Evolutionary conservation across 1,140 invertebrate species (phyloP).

Genomic region (Rhagoletis zephyria): DNA sequence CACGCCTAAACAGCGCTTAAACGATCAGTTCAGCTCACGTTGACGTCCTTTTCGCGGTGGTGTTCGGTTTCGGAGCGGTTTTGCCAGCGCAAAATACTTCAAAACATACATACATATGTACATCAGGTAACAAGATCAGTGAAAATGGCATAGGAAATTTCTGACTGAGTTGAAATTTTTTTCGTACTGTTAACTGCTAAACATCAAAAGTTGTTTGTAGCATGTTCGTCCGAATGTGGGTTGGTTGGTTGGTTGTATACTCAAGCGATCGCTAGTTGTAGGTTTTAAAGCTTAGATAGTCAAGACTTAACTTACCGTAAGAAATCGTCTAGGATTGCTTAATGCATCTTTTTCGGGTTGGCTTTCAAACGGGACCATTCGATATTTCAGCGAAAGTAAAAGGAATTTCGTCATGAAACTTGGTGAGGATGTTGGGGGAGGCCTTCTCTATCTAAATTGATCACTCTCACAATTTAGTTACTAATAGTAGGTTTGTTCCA

Average conservation of each 20-base stretch:
- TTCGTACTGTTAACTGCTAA: not conserved
- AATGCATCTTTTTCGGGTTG: no score
- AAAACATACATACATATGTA: not conserved
- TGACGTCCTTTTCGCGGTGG: not conserved
- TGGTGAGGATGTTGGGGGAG: no score
- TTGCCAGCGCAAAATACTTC: not conserved
- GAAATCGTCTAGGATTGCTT: no score
- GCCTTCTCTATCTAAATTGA: no score
- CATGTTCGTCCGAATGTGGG: not conserved
- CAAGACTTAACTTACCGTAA: no score
- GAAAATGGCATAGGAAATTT: not conserved
- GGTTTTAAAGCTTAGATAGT: not conserved
- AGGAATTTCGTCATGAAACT: no score
- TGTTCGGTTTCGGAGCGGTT: not conserved
- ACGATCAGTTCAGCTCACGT: not conserved
- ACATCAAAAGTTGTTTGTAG: not conserved
- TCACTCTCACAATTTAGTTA: no score
- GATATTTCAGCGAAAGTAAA: no score
- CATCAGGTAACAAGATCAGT: not conserved
- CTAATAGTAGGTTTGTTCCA: no score
- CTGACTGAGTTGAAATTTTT: conserved; percentile 6
- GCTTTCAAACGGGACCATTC: no score
- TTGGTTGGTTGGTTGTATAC: not conserved
- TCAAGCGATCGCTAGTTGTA: not conserved
- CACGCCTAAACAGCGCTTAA: not conserved